Conservation (phyloP, 35 echinoderm and acorn worm species). For the Chiridota heheva region DNA sequence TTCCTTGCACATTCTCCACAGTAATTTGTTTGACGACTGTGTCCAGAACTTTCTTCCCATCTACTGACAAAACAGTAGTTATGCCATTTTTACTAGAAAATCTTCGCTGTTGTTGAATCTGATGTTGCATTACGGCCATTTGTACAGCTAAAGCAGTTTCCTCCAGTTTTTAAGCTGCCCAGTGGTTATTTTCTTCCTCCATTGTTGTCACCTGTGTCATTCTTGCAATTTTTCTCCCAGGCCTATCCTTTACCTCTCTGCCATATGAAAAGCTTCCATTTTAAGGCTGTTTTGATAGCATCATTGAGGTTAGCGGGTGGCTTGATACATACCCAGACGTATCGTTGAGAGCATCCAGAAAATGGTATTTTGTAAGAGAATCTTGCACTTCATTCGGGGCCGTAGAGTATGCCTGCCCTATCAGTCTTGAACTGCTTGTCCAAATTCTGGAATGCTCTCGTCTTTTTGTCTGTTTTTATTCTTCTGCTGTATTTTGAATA, state of each 20-base stretch:
- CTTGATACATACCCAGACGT: not conserved
- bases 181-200: too few species aligned
- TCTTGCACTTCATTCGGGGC: not conserved
- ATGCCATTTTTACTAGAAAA: too few species aligned
- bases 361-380: not conserved
- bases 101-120: too few species aligned
- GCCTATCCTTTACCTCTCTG: not conserved
- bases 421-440: not conserved
- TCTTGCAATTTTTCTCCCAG: not conserved
- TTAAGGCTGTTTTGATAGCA: conserved; percentile 28
- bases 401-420: not conserved
- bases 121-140: too few species aligned
- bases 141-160: too few species aligned
- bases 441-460: conserved; percentile 1
- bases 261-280: conserved; percentile 32
- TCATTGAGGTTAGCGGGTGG: not conserved
- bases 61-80: too few species aligned
- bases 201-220: too few species aligned
- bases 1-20: too few species aligned
- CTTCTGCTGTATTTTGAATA: conserved; percentile 25
- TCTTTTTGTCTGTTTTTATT: conserved; percentile 14
- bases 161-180: too few species aligned
- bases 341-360: conserved; percentile 23
- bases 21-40: too few species aligned
- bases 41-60: too few species aligned